phyloP scores from a whole-genome alignment of 2,113 vertebrate genomes.

The Eulacestoma nigropectus region DNA sequence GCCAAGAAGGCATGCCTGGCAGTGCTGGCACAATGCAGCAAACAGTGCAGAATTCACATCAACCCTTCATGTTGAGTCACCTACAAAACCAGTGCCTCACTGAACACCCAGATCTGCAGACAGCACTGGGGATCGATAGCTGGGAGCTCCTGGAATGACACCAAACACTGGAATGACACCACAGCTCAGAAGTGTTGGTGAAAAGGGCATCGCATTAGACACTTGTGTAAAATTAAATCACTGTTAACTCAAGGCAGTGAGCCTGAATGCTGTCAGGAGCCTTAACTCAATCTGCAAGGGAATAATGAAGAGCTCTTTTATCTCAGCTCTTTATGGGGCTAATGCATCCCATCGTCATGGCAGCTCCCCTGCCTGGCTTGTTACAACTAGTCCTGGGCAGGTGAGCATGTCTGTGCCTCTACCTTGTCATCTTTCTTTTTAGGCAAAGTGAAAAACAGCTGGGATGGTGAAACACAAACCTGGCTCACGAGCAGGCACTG shows the following conservation, averaged over 20 bases:
- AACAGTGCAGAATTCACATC: not conserved
- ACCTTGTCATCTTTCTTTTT: not conserved
- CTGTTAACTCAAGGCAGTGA: not conserved
- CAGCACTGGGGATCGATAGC: not conserved
- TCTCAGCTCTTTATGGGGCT: constrained; percentile 4
- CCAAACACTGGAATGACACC: not conserved
- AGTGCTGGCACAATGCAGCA: not conserved
- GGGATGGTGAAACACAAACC: constrained; percentile 6
- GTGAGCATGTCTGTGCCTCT: not conserved
- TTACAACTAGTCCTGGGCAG: not conserved
- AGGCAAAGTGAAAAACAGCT: not conserved
- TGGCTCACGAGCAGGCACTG: not conserved
- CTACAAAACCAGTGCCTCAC: not conserved
- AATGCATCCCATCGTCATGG: not conserved
- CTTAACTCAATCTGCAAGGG: constrained; percentile 17
- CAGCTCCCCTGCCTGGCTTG: not conserved
- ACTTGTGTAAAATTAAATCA: constrained; percentile 23
- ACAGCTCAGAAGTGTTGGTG: not conserved
- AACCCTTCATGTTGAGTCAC: not conserved
- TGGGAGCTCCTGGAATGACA: not conserved
- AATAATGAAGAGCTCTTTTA: constrained; percentile 41
- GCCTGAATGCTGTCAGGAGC: constrained; percentile 11
- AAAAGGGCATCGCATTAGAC: not conserved
- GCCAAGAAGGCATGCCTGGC: not conserved
- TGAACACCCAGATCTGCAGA: not conserved